Percentiles rank a stretch among this genome's conserved stretches.
Evolutionary conservation across 2,888 invertebrate genomes (phyloP).

Genomic region (Netelia inedita): DNA sequence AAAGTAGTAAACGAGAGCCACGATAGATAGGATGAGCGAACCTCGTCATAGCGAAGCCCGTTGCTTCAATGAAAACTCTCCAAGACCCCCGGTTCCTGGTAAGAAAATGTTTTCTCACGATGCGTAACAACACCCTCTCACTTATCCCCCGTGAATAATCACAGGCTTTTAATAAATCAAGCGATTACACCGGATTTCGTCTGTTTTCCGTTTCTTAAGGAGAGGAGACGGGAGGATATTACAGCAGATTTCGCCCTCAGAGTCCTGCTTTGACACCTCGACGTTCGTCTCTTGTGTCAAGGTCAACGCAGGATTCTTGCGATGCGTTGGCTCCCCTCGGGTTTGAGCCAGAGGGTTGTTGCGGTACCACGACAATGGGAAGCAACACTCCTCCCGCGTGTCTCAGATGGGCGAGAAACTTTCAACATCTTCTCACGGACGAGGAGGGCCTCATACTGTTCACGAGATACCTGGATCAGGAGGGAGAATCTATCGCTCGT

Average conservation of each 20-base stretch:
- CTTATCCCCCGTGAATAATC: not conserved
- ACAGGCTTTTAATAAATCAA: not conserved
- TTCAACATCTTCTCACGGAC: slow-evolving; percentile 93
- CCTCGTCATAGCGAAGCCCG: slow-evolving; percentile 83
- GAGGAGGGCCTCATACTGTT: slow-evolving; percentile 96
- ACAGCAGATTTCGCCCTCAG: slow-evolving; percentile 82
- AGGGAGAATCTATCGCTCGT: slow-evolving; percentile 92
- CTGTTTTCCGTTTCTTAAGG: slow-evolving; percentile 72
- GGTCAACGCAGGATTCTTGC: slow-evolving; percentile 76
- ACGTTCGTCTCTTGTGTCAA: slow-evolving; percentile 83
- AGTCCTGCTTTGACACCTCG: slow-evolving; percentile 85
- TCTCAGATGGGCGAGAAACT: slow-evolving; percentile 95
- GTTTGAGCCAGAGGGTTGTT: slow-evolving; percentile 87
- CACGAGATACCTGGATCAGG: slow-evolving; percentile 92
- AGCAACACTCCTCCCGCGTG: slow-evolving; percentile 89
- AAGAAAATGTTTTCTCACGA: slow-evolving; percentile 83
- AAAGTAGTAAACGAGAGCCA: slow-evolving; percentile 83
- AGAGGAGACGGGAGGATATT: slow-evolving; percentile 83
- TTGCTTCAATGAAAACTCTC: slow-evolving; percentile 88
- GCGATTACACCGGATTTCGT: not conserved
- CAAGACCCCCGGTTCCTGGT: slow-evolving; percentile 94
- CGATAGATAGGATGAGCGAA: slow-evolving; percentile 85
- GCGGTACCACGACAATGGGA: slow-evolving; percentile 84
- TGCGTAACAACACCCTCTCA: no score
- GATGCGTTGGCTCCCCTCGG: slow-evolving; percentile 86